Evolutionary conservation across 2,113 vertebrate genomes (phyloP), one percentile per base, ranked within the genome.

Genomic region (Phaetusa simplex): DNA sequence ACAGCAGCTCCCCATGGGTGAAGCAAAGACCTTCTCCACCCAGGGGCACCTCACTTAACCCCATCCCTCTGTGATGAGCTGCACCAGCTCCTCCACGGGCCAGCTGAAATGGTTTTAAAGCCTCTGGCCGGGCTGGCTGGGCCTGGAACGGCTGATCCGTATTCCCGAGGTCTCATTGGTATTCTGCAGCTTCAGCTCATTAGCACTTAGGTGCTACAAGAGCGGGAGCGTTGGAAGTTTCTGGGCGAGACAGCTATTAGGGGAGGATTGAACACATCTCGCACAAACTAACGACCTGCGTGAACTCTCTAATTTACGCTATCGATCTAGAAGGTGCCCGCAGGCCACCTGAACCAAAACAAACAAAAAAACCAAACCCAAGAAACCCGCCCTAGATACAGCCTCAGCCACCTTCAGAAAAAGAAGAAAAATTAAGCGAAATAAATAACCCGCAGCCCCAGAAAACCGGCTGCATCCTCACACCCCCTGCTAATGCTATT

Each of bases 151-250:
- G 67, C 45, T 62, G 90, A 62, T 93, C 92, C 80, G 0, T 88
- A 49, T 90, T 88, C 61, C 80, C 7, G 47, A 96, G 76, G 76
- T 69, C 85, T 97, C 91, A 47, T 91, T 65, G 72, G 71, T 72
- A 91, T 90, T 96, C 93, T 70, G 87, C 93, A 91, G 92, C 79
- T 87, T 90, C 95, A 88, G 96, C 87, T 96, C 95, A 58, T 96
- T 94, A 96, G 95, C 90, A 40, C 92, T 80, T 18, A 69, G 92
- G 90, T 82, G 90, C 93, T 91, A 52, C 82, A 56, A 49, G 90
- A 87, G 78, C 14, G 0, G 40, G 66, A 86, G 73, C 27, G 1
- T 80, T 92, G 79, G 88, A 96, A 90, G 93, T 92, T 91, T 94
- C 93, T 90, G 85, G 93, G 82, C 7, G 53, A 94, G 85, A 81